Base-by-base conservation (phyloP, 2,888 invertebrate genomes). In the Nasonovia ribisnigri region DNA sequence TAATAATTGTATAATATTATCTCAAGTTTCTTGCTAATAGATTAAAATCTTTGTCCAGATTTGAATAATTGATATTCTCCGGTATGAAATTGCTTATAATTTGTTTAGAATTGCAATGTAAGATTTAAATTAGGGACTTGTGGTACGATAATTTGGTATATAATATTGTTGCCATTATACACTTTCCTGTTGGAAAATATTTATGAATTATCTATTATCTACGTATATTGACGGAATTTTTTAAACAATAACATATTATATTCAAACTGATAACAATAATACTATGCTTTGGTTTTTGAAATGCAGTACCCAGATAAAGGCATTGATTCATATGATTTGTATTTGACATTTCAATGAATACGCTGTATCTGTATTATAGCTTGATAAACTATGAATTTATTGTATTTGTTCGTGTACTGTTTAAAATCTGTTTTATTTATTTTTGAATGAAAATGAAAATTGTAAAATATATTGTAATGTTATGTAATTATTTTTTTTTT, bases 11-110 rank as follows among this genome's bases (percentile, higher is more conserved):
- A 51, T 88, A 24, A 51, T 51, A 88, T 88, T 88, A 51, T 51
- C 87, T 88, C 36, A 10, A 88, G 51, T 88, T 88, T 43, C 51
- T 88, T 51, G 24, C 51, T 51, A 36, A 51, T 20, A 88, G 24
- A 88, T 88, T 88, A 24, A 51, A n/a, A 87, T 48, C 48, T 87
- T 87, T 87, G 87, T 87, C 29, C n/a, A 36, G 24, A 51, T n/a
- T 88, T 88, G 87, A 51, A 51, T 88, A 88, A 88, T 20, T 36
- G 29, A 51, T 51, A 51, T 88, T 51, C 29, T 36, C 20, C 10
- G 24, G 51, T 36, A 51, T 88, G n/a, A 13, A 48, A 51, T 36
- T 36, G 36, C 20, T 88, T 51, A 36, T 36, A 36, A 88, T 88
- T n/a, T 24, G 36, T 24, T 51, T 3, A 88, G 36, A 88, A 6